Evolutionary conservation across 2,888 invertebrate species (phyloP), one percentile per base, ranked within the genome.

Genomic region (Pammene aurita): DNA sequence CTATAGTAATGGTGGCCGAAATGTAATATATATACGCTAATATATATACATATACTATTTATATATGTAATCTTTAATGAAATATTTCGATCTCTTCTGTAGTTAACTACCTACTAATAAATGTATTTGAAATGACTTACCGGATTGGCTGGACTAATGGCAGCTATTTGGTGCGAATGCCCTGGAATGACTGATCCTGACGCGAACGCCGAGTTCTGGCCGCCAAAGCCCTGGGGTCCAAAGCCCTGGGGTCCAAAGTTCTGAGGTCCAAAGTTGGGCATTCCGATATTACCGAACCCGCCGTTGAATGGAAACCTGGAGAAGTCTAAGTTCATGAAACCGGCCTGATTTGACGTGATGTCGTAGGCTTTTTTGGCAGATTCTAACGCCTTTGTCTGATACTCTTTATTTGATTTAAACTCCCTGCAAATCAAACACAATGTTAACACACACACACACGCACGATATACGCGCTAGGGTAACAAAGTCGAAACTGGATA

Each of bases 121-220:
- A 5, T 42, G 11, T 11, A 42, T 42, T 10, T 42, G 42, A 42
- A 42, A 18, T 10, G 1, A 77, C 90, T 90, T 88, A 95, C 95
- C 58, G 94, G 92, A 84, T 95, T 95, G 72, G 86, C 84, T 0
- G 95, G 95, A 75, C 82, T 93, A 41, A 95, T 93, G 7, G 84
- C 84, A 34, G 95, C 95, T 0, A 93, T 84, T 77, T 95, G 95
- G 62, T 92, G 92, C 14, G 85, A 83, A 70, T 88, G 94, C 18
- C 86, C 90, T 0, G 94, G 93, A 34, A 94, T 94, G 57, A 93
- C 84, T 0, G 90, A 86, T 0, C 93, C 94, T 48, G 92, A 84
- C 0, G 95, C 94, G 54, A 83, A 89, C 0, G 95, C 94, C 38
- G 80, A 79, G 72, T 87, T 83, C 72, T 57, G 42, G 44, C 14